phyloP scores from a whole-genome alignment of 1,140 invertebrate species.

The Armadillidium nasatum region DNA sequence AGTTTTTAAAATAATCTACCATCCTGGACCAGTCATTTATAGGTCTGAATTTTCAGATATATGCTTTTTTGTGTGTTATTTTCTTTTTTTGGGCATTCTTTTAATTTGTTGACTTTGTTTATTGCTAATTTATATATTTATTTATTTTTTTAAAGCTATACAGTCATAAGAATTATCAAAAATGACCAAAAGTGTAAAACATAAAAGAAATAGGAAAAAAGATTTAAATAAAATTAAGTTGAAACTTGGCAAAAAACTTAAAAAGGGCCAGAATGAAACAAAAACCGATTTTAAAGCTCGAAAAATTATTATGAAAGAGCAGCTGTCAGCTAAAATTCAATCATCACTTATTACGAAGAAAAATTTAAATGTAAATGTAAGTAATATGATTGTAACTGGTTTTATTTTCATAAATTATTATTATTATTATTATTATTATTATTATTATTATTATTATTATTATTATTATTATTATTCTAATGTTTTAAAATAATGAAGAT shows the following conservation, averaged over 20 bases:
- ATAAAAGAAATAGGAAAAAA: conserved; percentile 31
- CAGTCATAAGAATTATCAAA: not conserved
- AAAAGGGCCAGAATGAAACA: conserved; percentile 68
- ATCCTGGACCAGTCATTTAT: no score
- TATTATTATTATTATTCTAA: not conserved
- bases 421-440: conserved; percentile 4
- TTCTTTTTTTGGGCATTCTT: no score
- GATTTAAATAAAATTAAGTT: conserved; percentile 51
- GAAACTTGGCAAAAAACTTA: conserved; percentile 58
- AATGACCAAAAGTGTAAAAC: conserved; percentile 36
- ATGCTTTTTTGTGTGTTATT: no score
- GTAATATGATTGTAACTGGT: not conserved
- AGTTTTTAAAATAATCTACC: no score
- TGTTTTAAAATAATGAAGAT: not conserved
- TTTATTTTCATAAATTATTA: not conserved
- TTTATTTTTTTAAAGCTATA: no score
- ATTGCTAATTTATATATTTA: no score
- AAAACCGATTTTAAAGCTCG: conserved; percentile 81
- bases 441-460: not conserved
- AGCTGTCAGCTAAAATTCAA: conserved; percentile 61
- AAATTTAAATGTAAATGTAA: conserved; percentile 66
- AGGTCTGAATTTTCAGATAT: no score
- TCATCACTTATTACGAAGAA: conserved; percentile 61
- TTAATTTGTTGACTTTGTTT: no score
- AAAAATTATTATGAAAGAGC: conserved; percentile 73